Conservation (phyloP, 2,888 invertebrate genomes). For the Idaea aversata region DNA sequence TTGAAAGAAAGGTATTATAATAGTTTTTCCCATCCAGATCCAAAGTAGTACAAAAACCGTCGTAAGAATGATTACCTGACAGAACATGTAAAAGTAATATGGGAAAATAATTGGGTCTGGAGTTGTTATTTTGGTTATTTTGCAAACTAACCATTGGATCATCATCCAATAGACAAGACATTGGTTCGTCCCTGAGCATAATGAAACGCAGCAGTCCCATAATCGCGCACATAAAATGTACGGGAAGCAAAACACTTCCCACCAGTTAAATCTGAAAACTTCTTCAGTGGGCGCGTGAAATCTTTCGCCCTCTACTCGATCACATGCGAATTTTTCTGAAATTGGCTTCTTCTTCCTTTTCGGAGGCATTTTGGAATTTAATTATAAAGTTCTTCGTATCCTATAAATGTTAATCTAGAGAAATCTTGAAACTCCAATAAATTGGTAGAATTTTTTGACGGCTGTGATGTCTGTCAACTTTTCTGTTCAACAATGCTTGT, state of each 20-base stretch:
- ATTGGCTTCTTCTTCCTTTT: constrained; percentile 36
- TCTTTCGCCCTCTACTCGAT: constrained; percentile 45
- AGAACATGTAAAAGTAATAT: constrained; percentile 66
- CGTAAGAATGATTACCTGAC: constrained; percentile 59
- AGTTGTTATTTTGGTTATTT: constrained; percentile 54
- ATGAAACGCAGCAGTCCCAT: constrained; percentile 54
- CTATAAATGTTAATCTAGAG: background rate
- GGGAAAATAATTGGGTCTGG: constrained; percentile 65
- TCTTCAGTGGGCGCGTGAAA: constrained; percentile 54
- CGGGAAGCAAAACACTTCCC: constrained; percentile 68
- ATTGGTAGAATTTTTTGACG: background rate
- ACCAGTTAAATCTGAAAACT: constrained; percentile 57
- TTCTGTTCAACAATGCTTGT: constrained; percentile 1
- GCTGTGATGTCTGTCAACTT: background rate
- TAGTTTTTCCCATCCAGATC: constrained; percentile 46
- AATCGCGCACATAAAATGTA: constrained; percentile 55
- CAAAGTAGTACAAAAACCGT: constrained; percentile 48
- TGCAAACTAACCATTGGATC: constrained; percentile 66
- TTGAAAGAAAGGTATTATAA: constrained; percentile 51
- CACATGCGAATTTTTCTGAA: constrained; percentile 39
- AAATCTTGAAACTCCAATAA: background rate
- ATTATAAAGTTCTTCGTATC: constrained; percentile 9
- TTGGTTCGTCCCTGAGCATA: constrained; percentile 62
- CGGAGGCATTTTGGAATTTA: constrained; percentile 37
- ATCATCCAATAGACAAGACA: constrained; percentile 65